These are phyloP conservation scores for Atherinosoma microstoma DNA, from an alignment of 2,797 vertebrate genomes.

Conservation along the genomic window DNA sequence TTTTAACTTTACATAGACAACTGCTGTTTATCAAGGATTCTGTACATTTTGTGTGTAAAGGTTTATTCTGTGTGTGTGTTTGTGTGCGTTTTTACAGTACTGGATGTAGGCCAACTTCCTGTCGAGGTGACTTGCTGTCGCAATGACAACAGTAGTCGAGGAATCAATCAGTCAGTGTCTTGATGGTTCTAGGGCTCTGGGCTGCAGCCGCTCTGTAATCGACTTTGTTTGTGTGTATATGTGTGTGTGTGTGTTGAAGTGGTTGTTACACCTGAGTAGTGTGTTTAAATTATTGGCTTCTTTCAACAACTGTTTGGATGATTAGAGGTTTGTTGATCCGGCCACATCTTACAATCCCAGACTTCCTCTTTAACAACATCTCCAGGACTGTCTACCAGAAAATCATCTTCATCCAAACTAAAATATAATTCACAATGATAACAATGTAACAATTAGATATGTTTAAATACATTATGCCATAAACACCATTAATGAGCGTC, in stretches of 20 bases:
- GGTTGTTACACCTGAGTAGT: conserved; percentile 26
- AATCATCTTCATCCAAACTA: background rate
- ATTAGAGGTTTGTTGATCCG: conserved; percentile 24
- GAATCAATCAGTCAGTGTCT: conserved; percentile 47
- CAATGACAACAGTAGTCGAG: conserved; percentile 33
- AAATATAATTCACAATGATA: background rate
- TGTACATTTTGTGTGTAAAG: background rate
- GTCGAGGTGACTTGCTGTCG: conserved; percentile 26
- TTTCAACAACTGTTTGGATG: conserved; percentile 15
- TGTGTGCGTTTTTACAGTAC: conserved; percentile 6
- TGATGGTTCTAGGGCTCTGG: conserved; percentile 23
- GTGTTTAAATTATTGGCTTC: conserved; percentile 44
- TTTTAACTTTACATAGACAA: background rate
- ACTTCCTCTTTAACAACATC: background rate
- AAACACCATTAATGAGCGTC: too few relatives aligned
- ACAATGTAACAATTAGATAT: background rate
- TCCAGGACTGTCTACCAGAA: background rate
- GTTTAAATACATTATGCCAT: too few relatives aligned
- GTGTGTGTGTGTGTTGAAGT: conserved; percentile 18
- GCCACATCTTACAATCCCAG: background rate
- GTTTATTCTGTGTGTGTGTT: conserved; percentile 10
- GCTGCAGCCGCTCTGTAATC: conserved; percentile 36
- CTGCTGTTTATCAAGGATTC: background rate
- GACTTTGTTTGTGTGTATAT: conserved; percentile 17
- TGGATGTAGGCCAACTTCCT: conserved; percentile 44